Base-by-base conservation (phyloP, 2,797 vertebrate species). In the Distichodus sexfasciatus region DNA sequence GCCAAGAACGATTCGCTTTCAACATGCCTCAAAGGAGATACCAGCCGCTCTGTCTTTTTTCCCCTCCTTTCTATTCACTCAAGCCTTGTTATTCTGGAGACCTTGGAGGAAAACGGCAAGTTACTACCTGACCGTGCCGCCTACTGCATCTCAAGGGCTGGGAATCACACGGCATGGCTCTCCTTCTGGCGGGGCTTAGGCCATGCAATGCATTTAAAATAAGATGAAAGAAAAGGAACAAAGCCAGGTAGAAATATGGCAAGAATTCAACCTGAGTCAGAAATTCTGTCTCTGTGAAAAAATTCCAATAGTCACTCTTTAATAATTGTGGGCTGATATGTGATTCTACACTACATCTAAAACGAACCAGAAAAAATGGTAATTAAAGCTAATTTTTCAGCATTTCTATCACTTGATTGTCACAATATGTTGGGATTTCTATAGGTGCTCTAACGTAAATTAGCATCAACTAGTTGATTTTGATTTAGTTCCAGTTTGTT, bases 1-100 rank as follows among this genome's bases (percentile, higher is more conserved):
- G 71, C 71, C 47, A 46, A 54, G 46, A 66, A 23, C 36, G 6
- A 24, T 47, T 60, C 6, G 41, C 66, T 44, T 55, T 64, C 24
- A 57, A 36, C 17, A 36, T 58, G 35, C 44, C 50, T 62, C 17
- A 35, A 43, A 12, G 35, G 10, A 60, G 38, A 58, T 46, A 17
- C 15, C 21, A 6, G 1, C 1, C 10, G 23, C 6, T 47, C 6
- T 47, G n/a, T 47, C 29, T 54, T n/a, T 10, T 21, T 29, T 43
- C 31, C 44, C 36, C 51, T 6, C 28, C 33, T n/a, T n/a, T n/a
- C n/a, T n/a, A n/a, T 51, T 5, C 23, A 17, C 7, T 1, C 17
- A 21, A 29, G 21, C n/a, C 5, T 72, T 24, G 11, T 55, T 51
- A 15, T 51, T 4, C 43, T 21, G 19, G 29, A 11, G 8, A 33